A percentile compares a stretch with the other conserved stretches of the same genome.
Conservation (phyloP, 2,113 vertebrate genomes). For the Pimephales promelas region DNA sequence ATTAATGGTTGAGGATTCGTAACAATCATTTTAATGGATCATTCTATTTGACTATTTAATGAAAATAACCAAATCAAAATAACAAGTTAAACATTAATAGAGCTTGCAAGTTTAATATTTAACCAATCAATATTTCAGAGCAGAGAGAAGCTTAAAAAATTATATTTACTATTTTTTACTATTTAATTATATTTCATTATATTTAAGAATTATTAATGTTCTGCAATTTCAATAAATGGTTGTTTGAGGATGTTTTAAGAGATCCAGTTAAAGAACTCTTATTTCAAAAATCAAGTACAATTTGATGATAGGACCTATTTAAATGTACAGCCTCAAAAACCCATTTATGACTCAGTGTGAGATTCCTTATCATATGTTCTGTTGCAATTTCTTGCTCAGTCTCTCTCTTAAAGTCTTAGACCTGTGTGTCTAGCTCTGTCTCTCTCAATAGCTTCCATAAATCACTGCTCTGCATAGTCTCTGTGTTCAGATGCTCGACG, state of each 20-base stretch:
- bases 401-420: slow-evolving; percentile 16
- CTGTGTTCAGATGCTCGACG: slow-evolving; percentile 47
- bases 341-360: not conserved
- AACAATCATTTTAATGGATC: not conserved
- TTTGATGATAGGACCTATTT: not conserved
- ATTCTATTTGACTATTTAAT: not conserved
- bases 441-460: slow-evolving; percentile 57
- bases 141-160: too few relatives aligned
- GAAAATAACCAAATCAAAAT: not conserved
- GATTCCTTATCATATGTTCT: not conserved
- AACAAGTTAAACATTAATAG: not conserved
- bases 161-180: too few relatives aligned
- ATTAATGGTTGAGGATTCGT: not conserved
- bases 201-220: not conserved
- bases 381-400: not conserved
- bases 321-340: slow-evolving; percentile 1
- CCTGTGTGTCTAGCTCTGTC: slow-evolving; percentile 48
- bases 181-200: too few relatives aligned
- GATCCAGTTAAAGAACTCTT: not conserved
- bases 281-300: not conserved
- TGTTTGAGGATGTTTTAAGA: not conserved
- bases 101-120: not conserved
- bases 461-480: slow-evolving; percentile 47
- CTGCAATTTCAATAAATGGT: not conserved
- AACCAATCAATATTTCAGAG: not conserved